These are phyloP conservation scores for Hesperophylax magnus DNA, from an alignment of 1,140 invertebrate genomes.

Conservation along the genomic window DNA sequence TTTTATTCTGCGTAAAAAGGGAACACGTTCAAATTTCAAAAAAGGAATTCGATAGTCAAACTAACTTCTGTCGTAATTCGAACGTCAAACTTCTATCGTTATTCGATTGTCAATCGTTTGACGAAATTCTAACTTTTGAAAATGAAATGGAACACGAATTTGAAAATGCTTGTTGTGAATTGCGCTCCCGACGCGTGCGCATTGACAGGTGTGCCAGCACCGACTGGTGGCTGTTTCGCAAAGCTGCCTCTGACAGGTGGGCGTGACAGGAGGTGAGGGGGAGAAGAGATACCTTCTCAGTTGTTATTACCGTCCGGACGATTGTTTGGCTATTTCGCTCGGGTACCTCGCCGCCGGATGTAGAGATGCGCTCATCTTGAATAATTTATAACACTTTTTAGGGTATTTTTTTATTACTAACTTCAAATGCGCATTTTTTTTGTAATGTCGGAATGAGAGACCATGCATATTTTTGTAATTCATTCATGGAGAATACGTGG, in stretches of 20 bases:
- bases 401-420: no score
- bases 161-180: background rate
- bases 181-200: slow-evolving; percentile 36
- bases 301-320: background rate
- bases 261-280: background rate
- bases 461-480: no score
- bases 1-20: no score
- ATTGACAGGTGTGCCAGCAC: slow-evolving; percentile 40
- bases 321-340: background rate
- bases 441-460: no score
- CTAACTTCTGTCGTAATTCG: no score
- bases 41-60: no score
- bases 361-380: slow-evolving; percentile 21
- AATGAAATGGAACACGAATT: background rate
- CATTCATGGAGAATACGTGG: no score
- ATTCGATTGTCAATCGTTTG: no score
- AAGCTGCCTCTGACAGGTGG: slow-evolving; percentile 21
- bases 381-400: background rate
- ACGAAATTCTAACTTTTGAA: slow-evolving; percentile 25
- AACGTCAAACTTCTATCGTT: no score
- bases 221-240: slow-evolving; percentile 28
- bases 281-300: background rate
- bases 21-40: no score
- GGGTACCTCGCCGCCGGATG: slow-evolving; percentile 10
- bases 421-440: no score